A percentile compares a stretch with the other conserved stretches of the same genome.
phyloP scores from a whole-genome alignment of 2,113 vertebrate species.

The Athene noctua region DNA sequence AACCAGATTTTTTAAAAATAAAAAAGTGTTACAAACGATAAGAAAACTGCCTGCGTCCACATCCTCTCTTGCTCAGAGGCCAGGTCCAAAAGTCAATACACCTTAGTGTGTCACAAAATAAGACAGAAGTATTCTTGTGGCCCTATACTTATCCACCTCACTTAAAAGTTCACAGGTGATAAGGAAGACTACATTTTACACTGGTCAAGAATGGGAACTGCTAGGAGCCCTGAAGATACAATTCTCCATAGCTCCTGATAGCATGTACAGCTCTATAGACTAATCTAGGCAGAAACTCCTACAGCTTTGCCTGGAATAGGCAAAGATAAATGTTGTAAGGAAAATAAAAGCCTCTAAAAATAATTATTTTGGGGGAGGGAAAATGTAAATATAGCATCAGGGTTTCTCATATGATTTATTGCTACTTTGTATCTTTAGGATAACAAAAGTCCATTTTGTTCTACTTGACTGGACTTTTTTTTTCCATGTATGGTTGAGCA shows the following conservation, averaged over 20 bases:
- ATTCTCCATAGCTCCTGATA: background rate
- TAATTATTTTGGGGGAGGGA: background rate
- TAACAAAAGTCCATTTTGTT: constrained; percentile 55
- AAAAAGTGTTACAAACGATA: background rate
- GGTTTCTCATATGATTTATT: constrained; percentile 56
- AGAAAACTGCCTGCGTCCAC: background rate
- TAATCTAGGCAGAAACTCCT: background rate
- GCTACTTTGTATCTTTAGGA: constrained; percentile 57
- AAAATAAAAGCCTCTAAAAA: background rate
- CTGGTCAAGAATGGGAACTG: background rate
- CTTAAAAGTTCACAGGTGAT: background rate
- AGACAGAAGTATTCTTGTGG: background rate
- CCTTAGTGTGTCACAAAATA: background rate
- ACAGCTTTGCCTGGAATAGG: background rate
- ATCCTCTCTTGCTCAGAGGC: background rate
- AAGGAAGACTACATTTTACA: background rate
- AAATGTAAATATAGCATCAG: constrained; percentile 17
- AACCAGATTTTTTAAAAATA: background rate
- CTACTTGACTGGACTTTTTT: constrained; percentile 36
- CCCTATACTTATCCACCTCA: background rate
- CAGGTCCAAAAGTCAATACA: background rate
- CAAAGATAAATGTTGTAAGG: background rate
- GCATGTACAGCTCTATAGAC: background rate
- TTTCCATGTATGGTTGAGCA: constrained; percentile 39
- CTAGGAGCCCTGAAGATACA: background rate